Evolutionary conservation across 1,140 invertebrate species (phyloP), one percentile per base, ranked within the genome.

Genomic region (Neelides sp.): DNA sequence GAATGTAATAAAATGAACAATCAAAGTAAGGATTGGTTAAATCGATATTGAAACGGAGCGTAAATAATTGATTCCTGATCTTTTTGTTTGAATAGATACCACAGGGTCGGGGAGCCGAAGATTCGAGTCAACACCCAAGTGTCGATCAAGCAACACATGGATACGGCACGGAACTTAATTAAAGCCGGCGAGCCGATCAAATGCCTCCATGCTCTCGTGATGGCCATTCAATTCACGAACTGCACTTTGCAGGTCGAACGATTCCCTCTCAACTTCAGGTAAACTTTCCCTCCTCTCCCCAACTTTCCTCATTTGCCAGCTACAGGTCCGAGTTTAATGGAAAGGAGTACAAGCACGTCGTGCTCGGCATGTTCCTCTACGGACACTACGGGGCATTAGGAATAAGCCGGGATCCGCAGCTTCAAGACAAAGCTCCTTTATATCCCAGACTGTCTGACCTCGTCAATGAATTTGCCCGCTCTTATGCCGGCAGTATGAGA

Each of bases 191-290:
- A 56, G 30, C 44, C 45, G 4, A 61, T 61, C 35, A 61, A 61
- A 49, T 61, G 58, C 23, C 49, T 61, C 10, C 58, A 61, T 36
- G 58, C 58, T 22, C 39, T 61, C 8, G 47, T 61, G 2, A 35
- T 61, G 1, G 39, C 39, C 2, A 54, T 57, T 30, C 39, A 61
- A 23, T 53, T 61, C 26, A 61, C 58, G 12, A 57, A 57, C 20
- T 46, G 45, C 24, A 45, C 43, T 2, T 15, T 35, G 20, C 23
- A 41, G 30, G 52, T 61, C 4, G 58, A 61, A 30, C 30, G 58
- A 44, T 61, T 61, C 22, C 52, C 58, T 3, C 52, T 61, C 10
- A 55, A 61, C 24, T 61, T 61, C 45, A 59, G 52, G 57, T 58
- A 54, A 37, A 37, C 5, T 42, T 8, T 26, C 17, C 26, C 40